phyloP scores from a whole-genome alignment of 2,888 invertebrate species.

The Anthrax anthrax region DNA sequence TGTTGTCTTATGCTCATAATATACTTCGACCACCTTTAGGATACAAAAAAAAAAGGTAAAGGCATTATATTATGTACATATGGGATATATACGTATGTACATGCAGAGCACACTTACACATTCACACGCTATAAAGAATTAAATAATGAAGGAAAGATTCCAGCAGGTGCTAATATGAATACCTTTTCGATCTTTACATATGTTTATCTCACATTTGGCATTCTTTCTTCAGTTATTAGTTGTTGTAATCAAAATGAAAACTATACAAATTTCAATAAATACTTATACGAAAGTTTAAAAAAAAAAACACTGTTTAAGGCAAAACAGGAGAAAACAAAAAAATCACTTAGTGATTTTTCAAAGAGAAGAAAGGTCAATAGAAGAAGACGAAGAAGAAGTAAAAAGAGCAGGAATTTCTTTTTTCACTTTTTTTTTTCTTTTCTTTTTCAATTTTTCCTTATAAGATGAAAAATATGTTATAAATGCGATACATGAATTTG shows the following conservation, averaged over 20 bases:
- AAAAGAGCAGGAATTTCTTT: conserved; percentile 3
- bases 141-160: conserved; percentile 6
- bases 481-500: background rate
- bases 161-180: conserved; percentile 9
- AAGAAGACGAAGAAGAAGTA: too few species aligned
- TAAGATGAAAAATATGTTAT: background rate
- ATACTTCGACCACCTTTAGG: conserved; percentile 9
- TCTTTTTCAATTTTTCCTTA: background rate
- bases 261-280: too few species aligned
- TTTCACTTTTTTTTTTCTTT: background rate
- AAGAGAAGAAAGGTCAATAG: too few species aligned
- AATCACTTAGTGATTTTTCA: too few species aligned
- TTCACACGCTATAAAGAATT: too few species aligned
- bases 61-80: too few species aligned
- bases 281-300: background rate
- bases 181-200: conserved; percentile 5
- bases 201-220: conserved; percentile 4
- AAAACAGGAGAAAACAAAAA: too few species aligned
- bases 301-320: too few species aligned
- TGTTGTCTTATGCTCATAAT: conserved; percentile 7
- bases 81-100: too few species aligned
- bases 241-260: background rate
- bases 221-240: background rate
- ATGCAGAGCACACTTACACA: too few species aligned
- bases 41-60: conserved; percentile 5